Evolutionary conservation across 2,888 invertebrate genomes (phyloP).

Genomic region (Dione vanillae): DNA sequence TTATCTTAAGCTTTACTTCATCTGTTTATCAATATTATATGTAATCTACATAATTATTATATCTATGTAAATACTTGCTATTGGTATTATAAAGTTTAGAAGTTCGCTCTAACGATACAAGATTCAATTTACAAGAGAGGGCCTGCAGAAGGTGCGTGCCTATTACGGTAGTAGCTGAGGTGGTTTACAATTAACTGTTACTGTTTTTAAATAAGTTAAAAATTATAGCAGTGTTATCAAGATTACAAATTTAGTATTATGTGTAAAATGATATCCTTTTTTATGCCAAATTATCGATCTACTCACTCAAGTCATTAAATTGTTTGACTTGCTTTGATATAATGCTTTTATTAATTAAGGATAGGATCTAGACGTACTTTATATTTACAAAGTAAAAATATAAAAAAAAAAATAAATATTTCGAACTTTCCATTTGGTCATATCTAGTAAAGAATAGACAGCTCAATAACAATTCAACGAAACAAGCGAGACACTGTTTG

Average conservation of each 20-base stretch:
- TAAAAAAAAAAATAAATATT: slow-evolving; percentile 1
- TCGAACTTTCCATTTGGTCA: not conserved
- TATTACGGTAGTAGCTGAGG: not conserved
- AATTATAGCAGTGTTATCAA: too few species aligned
- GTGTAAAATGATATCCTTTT: too few species aligned
- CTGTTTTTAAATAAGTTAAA: too few species aligned
- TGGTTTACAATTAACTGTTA: not conserved
- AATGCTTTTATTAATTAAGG: too few species aligned
- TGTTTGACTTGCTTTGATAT: too few species aligned
- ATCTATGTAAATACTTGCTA: not conserved
- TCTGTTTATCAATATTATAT: not conserved
- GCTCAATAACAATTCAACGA: slow-evolving; percentile 13
- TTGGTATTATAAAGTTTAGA: not conserved
- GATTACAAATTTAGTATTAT: too few species aligned
- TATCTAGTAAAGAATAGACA: not conserved
- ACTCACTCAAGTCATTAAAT: too few species aligned
- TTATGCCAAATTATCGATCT: too few species aligned
- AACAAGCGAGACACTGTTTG: slow-evolving; percentile 18
- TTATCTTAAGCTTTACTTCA: not conserved
- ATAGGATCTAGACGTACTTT: too few species aligned
- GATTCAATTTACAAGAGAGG: slow-evolving; percentile 19
- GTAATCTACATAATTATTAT: not conserved
- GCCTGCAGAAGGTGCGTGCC: slow-evolving; percentile 7
- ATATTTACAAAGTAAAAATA: too few species aligned
- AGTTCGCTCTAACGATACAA: not conserved